Conservation (phyloP, 2,113 vertebrate species). For the Megaceryle maxima region DNA sequence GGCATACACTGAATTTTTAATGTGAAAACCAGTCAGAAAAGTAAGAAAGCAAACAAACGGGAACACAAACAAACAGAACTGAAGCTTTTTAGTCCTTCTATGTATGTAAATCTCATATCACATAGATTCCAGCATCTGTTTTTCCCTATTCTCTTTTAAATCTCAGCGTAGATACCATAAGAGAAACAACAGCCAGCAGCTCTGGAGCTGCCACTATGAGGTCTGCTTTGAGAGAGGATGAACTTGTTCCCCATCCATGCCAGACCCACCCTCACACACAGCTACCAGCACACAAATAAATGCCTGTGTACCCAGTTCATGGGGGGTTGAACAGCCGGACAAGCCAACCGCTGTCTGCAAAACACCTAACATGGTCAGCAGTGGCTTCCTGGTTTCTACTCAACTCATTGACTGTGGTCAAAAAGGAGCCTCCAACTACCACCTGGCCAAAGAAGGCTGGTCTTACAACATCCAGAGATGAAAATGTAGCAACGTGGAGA, state of each 20-base stretch:
- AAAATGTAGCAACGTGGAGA: background rate
- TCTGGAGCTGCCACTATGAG: fast-evolving
- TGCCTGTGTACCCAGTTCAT: background rate
- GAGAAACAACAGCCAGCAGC: background rate
- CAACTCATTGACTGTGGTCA: background rate
- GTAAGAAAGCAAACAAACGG: conserved; percentile 57
- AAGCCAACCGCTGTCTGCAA: background rate
- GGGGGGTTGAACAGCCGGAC: background rate
- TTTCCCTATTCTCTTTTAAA: background rate
- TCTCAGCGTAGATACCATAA: background rate
- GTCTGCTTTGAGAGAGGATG: background rate
- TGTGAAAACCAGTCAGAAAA: conserved; percentile 34
- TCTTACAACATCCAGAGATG: background rate
- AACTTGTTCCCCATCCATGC: background rate
- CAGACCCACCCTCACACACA: background rate
- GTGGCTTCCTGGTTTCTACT: background rate
- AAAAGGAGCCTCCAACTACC: background rate
- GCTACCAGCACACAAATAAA: background rate
- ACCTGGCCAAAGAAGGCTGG: background rate
- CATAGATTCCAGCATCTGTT: background rate
- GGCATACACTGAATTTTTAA: conserved; percentile 63
- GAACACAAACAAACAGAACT: conserved; percentile 43
- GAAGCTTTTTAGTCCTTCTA: conserved; percentile 31
- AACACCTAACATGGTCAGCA: fast-evolving
- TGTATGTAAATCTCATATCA: conserved; percentile 49